A percentile compares a stretch with the other conserved stretches of the same genome.
These are phyloP conservation scores for Hafferia zeledoni DNA, from an alignment of 2,797 vertebrate genomes.

Conservation along the genomic window DNA sequence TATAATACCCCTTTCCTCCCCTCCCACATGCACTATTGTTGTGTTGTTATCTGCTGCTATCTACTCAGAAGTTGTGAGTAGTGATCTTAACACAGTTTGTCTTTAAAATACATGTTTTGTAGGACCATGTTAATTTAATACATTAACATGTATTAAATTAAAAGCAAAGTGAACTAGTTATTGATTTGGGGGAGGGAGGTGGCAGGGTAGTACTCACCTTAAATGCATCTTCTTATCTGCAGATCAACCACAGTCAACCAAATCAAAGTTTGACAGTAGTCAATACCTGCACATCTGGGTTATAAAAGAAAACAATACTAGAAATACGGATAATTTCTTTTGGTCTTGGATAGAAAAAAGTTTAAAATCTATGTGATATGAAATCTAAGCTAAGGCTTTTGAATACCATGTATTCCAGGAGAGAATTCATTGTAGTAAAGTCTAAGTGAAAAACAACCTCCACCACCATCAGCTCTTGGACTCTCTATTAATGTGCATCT, in stretches of 20 bases:
- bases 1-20: not conserved
- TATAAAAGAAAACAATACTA: not conserved
- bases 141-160: not conserved
- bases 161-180: not conserved
- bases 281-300: not conserved
- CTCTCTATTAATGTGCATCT: fast-evolving
- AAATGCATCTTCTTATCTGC: not conserved
- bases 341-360: not conserved
- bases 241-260: not conserved
- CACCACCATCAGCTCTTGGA: not conserved
- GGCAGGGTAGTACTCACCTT: not conserved
- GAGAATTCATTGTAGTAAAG: not conserved
- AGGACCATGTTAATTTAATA: too few relatives aligned
- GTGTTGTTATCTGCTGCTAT: not conserved
- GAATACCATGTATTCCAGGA: not conserved
- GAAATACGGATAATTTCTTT: not conserved
- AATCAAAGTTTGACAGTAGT: not conserved
- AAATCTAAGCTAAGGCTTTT: not conserved
- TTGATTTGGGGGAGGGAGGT: fast-evolving
- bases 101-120: not conserved
- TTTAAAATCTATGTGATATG: not conserved
- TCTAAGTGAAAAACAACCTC: not conserved
- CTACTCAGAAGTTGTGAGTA: not conserved
- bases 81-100: not conserved
- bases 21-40: too few relatives aligned